phyloP scores from a whole-genome alignment of 1,140 invertebrate genomes.

The Palaemon carinicauda region DNA sequence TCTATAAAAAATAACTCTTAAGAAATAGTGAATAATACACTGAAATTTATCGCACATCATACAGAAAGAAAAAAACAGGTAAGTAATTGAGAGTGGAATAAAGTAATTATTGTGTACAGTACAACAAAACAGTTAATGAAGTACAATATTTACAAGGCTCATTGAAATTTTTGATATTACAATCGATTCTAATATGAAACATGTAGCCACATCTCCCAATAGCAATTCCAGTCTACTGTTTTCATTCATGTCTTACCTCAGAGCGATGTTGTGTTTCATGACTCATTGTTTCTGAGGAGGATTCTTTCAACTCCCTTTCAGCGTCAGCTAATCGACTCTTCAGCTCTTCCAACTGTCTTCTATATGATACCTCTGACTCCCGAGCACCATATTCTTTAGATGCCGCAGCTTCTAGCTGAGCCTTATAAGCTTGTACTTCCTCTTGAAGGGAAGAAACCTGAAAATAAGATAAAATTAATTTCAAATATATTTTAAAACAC shows the following conservation, averaged over 20 bases:
- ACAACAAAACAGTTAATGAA: too few relatives aligned
- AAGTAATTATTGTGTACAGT: too few relatives aligned
- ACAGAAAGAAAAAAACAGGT: not conserved
- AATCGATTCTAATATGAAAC: too few relatives aligned
- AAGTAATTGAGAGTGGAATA: not conserved
- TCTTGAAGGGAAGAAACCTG: constrained; percentile 52
- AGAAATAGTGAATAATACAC: too few relatives aligned
- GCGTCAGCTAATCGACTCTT: constrained; percentile 53
- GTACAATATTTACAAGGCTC: too few relatives aligned
- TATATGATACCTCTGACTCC: constrained; percentile 58
- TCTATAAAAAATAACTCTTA: too few relatives aligned
- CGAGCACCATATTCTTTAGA: constrained; percentile 32
- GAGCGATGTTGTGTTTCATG: constrained; percentile 57
- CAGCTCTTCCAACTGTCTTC: constrained; percentile 58
- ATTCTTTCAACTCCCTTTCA: constrained; percentile 57
- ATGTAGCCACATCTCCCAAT: too few relatives aligned
- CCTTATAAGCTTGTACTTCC: constrained; percentile 43
- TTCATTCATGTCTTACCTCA: constrained; percentile 51
- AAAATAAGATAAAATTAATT: not conserved
- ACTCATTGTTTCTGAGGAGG: constrained; percentile 45
- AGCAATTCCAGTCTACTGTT: too few relatives aligned
- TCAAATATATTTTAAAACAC: not conserved
- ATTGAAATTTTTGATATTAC: too few relatives aligned
- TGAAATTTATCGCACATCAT: not conserved
- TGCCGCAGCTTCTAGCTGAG: constrained; percentile 36